Evolutionary conservation across 1,140 invertebrate species (phyloP).

Genomic region (Drosophila sulfurigaster): DNA sequence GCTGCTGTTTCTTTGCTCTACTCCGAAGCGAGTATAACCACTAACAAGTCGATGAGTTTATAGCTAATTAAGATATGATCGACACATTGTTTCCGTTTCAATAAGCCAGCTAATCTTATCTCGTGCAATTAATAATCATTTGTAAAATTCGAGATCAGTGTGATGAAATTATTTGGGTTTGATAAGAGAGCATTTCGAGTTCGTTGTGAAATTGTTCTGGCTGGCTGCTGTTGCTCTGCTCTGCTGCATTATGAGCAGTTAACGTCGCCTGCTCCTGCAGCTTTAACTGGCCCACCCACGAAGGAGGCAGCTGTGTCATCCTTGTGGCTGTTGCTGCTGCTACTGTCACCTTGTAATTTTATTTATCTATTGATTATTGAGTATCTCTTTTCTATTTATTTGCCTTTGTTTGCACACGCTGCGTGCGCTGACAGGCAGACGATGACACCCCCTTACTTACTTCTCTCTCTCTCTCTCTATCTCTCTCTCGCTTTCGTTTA

Average conservation of each 20-base stretch:
- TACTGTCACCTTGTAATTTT: constrained; percentile 82
- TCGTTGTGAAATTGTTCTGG: background rate
- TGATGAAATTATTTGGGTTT: background rate
- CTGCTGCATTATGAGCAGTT: constrained; percentile 78
- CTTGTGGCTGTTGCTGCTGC: constrained; percentile 32
- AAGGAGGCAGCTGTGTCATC: constrained; percentile 61
- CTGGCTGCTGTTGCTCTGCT: constrained; percentile 54
- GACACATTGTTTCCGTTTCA: background rate
- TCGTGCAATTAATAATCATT: background rate
- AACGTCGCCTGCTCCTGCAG: constrained; percentile 65
- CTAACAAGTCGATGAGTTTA: background rate
- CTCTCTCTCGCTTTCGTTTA: constrained; percentile 2
- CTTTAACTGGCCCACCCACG: constrained; percentile 50
- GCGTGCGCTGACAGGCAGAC: constrained; percentile 60
- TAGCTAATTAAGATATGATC: background rate
- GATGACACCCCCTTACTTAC: constrained; percentile 13
- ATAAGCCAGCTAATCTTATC: constrained; percentile 18
- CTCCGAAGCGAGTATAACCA: background rate
- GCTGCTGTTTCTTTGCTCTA: background rate
- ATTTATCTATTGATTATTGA: constrained; percentile 84
- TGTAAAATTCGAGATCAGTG: background rate
- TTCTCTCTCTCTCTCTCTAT: background rate
- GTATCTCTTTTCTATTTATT: constrained; percentile 84
- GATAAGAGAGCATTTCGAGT: constrained; percentile 20
- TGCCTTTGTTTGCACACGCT: constrained; percentile 81